Percentiles rank a stretch among this genome's conserved stretches.
phyloP scores from a whole-genome alignment of 2,113 vertebrate genomes.

The Connochaetes taurinus region DNA sequence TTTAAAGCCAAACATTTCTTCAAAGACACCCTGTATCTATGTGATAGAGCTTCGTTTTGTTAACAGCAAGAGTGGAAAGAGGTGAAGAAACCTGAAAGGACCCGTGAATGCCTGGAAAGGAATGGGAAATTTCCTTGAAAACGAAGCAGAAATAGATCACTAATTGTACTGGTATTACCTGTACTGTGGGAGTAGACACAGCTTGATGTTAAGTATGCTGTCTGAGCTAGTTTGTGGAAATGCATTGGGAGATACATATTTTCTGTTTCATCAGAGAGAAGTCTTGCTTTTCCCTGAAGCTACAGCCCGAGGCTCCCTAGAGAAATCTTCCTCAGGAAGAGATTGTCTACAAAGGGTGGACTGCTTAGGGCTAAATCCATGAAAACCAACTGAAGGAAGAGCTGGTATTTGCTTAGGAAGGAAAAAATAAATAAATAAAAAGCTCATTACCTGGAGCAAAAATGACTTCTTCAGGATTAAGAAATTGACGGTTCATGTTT shows the following conservation, averaged over 20 bases:
- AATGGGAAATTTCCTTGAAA: conserved; percentile 12
- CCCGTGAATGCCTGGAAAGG: not conserved
- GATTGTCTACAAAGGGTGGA: not conserved
- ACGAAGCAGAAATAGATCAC: not conserved
- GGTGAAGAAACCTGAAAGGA: not conserved
- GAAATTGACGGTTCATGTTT: conserved; percentile 35
- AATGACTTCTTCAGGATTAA: conserved; percentile 30
- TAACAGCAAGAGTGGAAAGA: not conserved
- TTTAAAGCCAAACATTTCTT: not conserved
- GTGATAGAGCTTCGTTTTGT: not conserved
- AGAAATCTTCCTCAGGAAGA: not conserved
- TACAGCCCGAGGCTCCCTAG: not conserved
- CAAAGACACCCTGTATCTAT: not conserved
- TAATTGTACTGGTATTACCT: not conserved
- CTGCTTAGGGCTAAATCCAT: conserved; percentile 23
- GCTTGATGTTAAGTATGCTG: not conserved
- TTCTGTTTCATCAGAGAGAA: not conserved
- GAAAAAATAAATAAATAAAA: not conserved
- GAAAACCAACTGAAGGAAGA: conserved; percentile 3
- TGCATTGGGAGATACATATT: not conserved
- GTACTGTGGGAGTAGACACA: not conserved
- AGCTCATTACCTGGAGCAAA: conserved; percentile 37
- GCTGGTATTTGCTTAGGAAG: conserved; percentile 32
- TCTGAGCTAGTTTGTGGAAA: not conserved
- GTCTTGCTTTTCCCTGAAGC: conserved; percentile 15